Base-by-base conservation (phyloP, 37 sponge, comb jelly and placozoan genomes). In the Theonella swinhoei region DNA sequence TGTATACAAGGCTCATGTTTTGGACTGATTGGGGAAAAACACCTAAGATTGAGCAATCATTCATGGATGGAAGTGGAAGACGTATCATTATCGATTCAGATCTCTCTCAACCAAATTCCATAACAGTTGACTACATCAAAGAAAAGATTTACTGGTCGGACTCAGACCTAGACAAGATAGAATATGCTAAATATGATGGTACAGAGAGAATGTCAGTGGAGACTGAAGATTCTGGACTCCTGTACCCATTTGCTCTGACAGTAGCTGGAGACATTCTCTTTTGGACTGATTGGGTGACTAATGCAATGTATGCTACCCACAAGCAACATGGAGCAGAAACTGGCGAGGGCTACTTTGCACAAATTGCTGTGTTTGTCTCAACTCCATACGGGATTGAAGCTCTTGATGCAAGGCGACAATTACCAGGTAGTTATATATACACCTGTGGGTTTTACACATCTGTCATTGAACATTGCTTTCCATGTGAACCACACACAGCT, bases 1-100 rank as follows among this genome's bases (percentile, higher is more conserved):
- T n/a, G n/a, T n/a, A n/a, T 47, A 7, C 2, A 30, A 91, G 92
- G 30, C 22, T 47, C 0, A 68, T 92, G 77, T 92, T 79, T 66
- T 92, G 93, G 93, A 80, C 85, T 47, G 93, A 88, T 42, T 92
- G 88, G 85, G 93, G 93, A 1, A 20, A 4, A 28, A 23, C 35
- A 1, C 75, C 88, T 14, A 88, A 70, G 74, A 94, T 94, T 72
- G 82, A 84, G 36, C 58, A 69, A 14, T 72, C 88, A 0, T 84
- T 79, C 31, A 87, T 94, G 91, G 95, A 94, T 59, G 95, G 95
- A 19, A 42, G 26, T 4, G 37, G 75, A 23, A 62, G 85, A 40
- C 7, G 2, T 32, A 47, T 68, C 20, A 64, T 92, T 2, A 75
- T 69, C 42, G 40, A 61, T 43, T 71, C 78, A 23, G n/a, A 60